A percentile compares a stretch with the other conserved stretches of the same genome.
These are phyloP conservation scores for Nannoperca obscura DNA, from an alignment of 2,797 vertebrate genomes.

Conservation along the genomic window DNA sequence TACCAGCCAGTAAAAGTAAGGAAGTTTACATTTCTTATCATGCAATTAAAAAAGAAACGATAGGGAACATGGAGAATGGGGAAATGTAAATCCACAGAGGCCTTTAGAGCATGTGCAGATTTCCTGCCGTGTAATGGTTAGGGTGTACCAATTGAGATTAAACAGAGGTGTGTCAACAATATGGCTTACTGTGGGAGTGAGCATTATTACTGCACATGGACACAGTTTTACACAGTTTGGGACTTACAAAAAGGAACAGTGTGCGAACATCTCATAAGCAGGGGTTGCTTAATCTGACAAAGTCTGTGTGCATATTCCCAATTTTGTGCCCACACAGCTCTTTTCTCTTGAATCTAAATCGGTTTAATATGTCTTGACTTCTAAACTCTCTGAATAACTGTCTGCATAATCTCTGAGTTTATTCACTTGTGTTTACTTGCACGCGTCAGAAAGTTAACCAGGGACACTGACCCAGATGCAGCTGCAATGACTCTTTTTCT, in stretches of 20 bases:
- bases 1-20: neutral
- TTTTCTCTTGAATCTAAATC: conserved; percentile 3
- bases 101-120: conserved; percentile 8
- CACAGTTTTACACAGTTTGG: conserved; percentile 26
- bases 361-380: neutral
- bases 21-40: neutral
- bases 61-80: neutral
- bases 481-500: conserved; percentile 11
- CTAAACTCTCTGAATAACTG: neutral
- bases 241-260: neutral
- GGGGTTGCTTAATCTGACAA: conserved; percentile 32
- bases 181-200: conserved; percentile 34
- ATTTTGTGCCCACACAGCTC: conserved; percentile 7
- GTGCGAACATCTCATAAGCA: conserved; percentile 15
- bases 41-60: neutral
- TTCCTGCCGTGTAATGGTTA: conserved; percentile 16
- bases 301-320: conserved; percentile 9
- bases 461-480: conserved; percentile 53
- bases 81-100: conserved; percentile 2
- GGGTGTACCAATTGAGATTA: conserved; percentile 35
- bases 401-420: conserved; percentile 23
- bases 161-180: conserved; percentile 31
- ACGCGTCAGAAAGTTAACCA: conserved; percentile 30
- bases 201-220: conserved; percentile 4
- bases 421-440: conserved; percentile 18